A percentile compares a stretch with the other conserved stretches of the same genome.
Conservation (phyloP, 2,888 invertebrate genomes). For the Helicoverpa assulta region DNA sequence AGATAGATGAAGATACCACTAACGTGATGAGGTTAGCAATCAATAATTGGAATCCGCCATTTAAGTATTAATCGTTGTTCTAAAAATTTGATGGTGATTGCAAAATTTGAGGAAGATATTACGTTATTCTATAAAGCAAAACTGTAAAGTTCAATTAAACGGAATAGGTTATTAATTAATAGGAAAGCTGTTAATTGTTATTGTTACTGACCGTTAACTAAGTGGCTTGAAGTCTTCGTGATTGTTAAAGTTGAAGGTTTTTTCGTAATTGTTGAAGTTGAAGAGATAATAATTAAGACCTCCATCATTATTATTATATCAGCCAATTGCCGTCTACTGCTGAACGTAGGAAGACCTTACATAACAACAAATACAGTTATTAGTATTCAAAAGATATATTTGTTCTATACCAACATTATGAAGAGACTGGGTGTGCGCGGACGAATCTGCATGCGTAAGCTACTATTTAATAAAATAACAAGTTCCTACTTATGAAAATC, state of each 20-base stretch:
- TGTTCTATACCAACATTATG: too few species aligned
- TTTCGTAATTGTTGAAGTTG: background rate
- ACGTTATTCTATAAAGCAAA: conserved; percentile 8
- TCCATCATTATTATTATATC: too few species aligned
- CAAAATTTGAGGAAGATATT: conserved; percentile 18
- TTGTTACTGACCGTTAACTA: conserved; percentile 28
- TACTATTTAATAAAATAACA: background rate
- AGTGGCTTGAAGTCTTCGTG: conserved; percentile 4
- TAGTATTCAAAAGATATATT: too few species aligned
- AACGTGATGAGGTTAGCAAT: background rate
- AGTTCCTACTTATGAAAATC: conserved; percentile 13
- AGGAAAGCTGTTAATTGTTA: conserved; percentile 20
- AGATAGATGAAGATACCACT: background rate
- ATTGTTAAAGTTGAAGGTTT: background rate
- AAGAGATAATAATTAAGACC: background rate
- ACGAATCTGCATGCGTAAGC: too few species aligned
- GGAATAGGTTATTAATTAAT: conserved; percentile 37
- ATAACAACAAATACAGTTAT: too few species aligned
- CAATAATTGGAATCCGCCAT: conserved; percentile 1
- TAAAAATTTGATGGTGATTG: conserved; percentile 19
- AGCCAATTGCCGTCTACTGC: too few species aligned
- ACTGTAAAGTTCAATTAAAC: conserved; percentile 36
- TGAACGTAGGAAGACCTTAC: too few species aligned
- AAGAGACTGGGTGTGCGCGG: too few species aligned
- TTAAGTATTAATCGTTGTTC: conserved; percentile 14